A percentile compares a stretch with the other conserved stretches of the same genome.
These are phyloP conservation scores for Propithecus perrieri DNA, from an alignment of 2,797 vertebrate genomes.

Conservation along the genomic window DNA sequence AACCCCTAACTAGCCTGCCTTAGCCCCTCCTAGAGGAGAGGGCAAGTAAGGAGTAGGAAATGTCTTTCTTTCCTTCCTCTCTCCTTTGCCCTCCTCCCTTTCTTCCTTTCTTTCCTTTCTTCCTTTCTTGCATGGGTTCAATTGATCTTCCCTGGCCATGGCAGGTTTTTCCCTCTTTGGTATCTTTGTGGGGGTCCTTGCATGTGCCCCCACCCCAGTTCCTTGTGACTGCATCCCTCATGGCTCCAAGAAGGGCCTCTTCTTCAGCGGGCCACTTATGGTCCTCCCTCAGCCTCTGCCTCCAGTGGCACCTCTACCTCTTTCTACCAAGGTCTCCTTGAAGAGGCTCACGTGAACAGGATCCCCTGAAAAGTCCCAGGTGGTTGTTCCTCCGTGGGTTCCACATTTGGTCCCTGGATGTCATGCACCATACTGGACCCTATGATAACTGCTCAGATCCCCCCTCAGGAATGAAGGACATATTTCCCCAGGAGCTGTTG, in stretches of 20 bases:
- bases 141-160: not conserved
- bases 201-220: not conserved
- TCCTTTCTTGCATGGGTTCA: not conserved
- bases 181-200: not conserved
- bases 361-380: not conserved
- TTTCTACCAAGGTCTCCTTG: slow-evolving; percentile 6
- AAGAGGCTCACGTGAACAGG: not conserved
- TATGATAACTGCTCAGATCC: not conserved
- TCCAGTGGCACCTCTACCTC: not conserved
- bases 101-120: not conserved
- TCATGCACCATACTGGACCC: not conserved
- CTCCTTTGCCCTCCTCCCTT: not conserved
- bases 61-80: not conserved
- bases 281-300: not conserved
- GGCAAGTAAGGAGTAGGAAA: not conserved
- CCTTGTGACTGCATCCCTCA: not conserved
- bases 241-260: not conserved
- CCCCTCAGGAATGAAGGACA: not conserved
- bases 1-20: not conserved
- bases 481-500: not conserved
- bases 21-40: not conserved
- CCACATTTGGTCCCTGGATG: not conserved
- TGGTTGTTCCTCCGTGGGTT: not conserved
- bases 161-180: not conserved
- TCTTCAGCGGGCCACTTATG: not conserved